A percentile compares a stretch with the other conserved stretches of the same genome.
Conservation (phyloP, 1,140 invertebrate species). For the Bombus pascuorum region DNA sequence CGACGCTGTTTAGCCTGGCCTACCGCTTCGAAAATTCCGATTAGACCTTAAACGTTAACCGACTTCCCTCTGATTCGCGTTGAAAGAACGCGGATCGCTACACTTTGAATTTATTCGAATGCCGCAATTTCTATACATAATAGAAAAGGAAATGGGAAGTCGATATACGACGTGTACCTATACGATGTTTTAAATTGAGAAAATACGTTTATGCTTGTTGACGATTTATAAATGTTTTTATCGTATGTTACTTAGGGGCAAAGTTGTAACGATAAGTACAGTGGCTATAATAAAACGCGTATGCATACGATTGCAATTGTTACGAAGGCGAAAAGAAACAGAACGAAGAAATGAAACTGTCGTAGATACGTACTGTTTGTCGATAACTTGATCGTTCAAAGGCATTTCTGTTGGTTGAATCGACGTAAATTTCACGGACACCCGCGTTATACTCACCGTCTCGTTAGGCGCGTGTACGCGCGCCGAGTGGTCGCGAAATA, state of each 20-base stretch:
- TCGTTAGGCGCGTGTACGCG: not conserved
- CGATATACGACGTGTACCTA: too few species aligned
- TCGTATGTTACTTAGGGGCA: too few species aligned
- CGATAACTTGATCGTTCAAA: not conserved
- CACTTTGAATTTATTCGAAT: not conserved
- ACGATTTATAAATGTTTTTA: too few species aligned
- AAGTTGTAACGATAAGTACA: too few species aligned
- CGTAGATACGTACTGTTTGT: not conserved
- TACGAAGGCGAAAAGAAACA: too few species aligned
- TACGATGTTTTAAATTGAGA: too few species aligned
- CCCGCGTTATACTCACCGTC: too few species aligned
- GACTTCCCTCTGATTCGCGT: conserved; percentile 3
- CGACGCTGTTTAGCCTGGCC: not conserved
- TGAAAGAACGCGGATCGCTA: not conserved
- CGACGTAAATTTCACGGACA: not conserved
- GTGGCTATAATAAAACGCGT: too few species aligned
- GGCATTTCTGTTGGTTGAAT: not conserved
- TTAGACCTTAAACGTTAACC: not conserved
- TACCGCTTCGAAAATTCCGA: not conserved
- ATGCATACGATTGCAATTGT: too few species aligned
- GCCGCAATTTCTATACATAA: not conserved
- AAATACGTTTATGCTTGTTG: too few species aligned
- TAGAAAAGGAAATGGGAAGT: not conserved
- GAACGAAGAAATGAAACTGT: too few species aligned
- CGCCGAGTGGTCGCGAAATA: not conserved